Evolutionary conservation across 92 coral and sea anemone genomes (phyloP), one percentile per base, ranked within the genome.

Genomic region (Porites lobata): DNA sequence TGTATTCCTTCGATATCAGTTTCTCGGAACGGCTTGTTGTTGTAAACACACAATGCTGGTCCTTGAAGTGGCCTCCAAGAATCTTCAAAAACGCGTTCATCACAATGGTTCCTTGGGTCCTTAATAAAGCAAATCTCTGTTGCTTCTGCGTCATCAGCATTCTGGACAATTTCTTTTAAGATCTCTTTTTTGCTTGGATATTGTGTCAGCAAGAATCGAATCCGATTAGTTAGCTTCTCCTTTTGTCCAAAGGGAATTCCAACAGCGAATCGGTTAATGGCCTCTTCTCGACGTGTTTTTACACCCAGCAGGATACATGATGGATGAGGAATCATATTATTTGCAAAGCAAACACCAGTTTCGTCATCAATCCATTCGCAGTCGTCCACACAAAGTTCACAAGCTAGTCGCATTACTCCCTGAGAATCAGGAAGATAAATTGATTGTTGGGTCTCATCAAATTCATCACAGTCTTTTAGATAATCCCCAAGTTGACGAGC

Each of bases 141-240:
- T 20, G 97, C 97, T 75, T 89, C 73, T 9, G 97, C 95, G 82
- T 94, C 97, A 54, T 94, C 97, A 21, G 97, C 97, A 72, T 94
- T 94, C 77, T 94, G 97, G 4, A 94, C 82, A 69, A 94, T 92
- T 79, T 94, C 97, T 56, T 94, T 94, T 87, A 94, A 71, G 24
- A 94, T 89, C 15, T 91, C 90, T n/a, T 72, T 66, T 24, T 87
- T 92, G 32, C 86, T 62, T 8, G 97, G 93, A 82, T 94, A 94
- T 19, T 88, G 85, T 75, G 80, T 63, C 0, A 94, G 82, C 76
- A 94, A 89, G 0, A 92, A 86, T 4, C 71, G 59, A 11, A 94
- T 61, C n/a, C 97, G 86, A 84, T 38, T 38, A 4, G 47, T 38
- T 38, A 38, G 47, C 47, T 38, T 38, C 47, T 38, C 47, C 47